phyloP scores from a whole-genome alignment of 1,140 invertebrate species.

The Hyles vespertilio region DNA sequence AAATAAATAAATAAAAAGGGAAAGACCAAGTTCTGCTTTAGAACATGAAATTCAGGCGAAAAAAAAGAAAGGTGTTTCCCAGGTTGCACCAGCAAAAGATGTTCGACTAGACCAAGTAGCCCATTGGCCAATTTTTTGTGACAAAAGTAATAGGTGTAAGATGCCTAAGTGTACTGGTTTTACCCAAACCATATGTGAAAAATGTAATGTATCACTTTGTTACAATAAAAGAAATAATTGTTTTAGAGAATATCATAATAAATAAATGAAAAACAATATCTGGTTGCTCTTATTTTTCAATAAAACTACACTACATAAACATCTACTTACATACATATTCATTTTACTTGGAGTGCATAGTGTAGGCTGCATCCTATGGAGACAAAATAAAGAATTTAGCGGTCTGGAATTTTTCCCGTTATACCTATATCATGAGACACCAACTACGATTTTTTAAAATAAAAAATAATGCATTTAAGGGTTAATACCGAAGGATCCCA shows the following conservation, averaged over 20 bases:
- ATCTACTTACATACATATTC: neutral
- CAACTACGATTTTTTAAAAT: neutral
- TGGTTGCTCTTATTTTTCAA: too few relatives aligned
- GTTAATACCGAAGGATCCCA: too few relatives aligned
- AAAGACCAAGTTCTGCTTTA: slow-evolving; percentile 19
- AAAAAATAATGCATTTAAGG: slow-evolving; percentile 10
- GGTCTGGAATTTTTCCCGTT: too few relatives aligned
- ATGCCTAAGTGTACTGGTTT: slow-evolving; percentile 20
- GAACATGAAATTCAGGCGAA: slow-evolving; percentile 18
- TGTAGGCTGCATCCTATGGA: neutral
- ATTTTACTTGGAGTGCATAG: slow-evolving; percentile 3
- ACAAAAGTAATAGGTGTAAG: slow-evolving; percentile 29
- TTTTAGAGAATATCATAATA: slow-evolving; percentile 20
- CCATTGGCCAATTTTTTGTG: slow-evolving; percentile 20
- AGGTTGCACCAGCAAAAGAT: slow-evolving; percentile 10
- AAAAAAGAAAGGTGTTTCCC: slow-evolving; percentile 9
- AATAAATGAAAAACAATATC: too few relatives aligned
- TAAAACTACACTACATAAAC: too few relatives aligned
- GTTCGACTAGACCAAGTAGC: slow-evolving; percentile 17
- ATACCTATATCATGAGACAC: too few relatives aligned
- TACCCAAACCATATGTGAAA: slow-evolving; percentile 21
- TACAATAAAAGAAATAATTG: slow-evolving; percentile 16
- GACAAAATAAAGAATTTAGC: too few relatives aligned
- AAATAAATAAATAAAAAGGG: too few relatives aligned
- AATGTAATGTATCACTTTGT: slow-evolving; percentile 20